Evolutionary conservation across 2,797 vertebrate species (phyloP), one percentile per base, ranked within the genome.

Genomic region (Lateolabrax maculatus): DNA sequence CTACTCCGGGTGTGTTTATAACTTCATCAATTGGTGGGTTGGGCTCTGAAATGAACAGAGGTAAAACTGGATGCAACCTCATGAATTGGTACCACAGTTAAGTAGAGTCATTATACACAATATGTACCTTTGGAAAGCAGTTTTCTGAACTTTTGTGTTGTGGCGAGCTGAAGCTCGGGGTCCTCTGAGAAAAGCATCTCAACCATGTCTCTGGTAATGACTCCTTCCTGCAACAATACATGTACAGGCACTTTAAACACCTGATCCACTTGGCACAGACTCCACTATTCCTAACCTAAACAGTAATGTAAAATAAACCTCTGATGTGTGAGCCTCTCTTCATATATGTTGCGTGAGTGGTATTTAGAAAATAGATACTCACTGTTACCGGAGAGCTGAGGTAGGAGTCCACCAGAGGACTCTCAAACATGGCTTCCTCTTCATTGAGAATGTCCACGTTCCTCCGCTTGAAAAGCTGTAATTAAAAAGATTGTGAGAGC

Each of bases 1-100:
- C 98, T n/a, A 99, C 97, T 82, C 98, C 97, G 49, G 96, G 90
- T 21, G 97, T 98, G 93, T 96, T 97, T 89, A 99, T 99, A 80
- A 99, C 98, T 94, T 99, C 98, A 81, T 99, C 98, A 88, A 99
- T 99, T 9, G 98, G 98, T 84, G 98, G 98, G 91, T 99, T 99
- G 6, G 98, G 98, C 90, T 99, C 98, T 99, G 90, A 76, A 92
- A 94, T 39, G 3, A 75, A 76, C 6, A 76, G 6, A 53, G 1
- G n/a, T 1, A 8, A 77, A 60, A 68, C 1, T 5, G 19, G 13
- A 77, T 9, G 16, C 37, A 4, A 13, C 11, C 2, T 27, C 29
- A 18, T 18, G 1, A 58, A n/a, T 9, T 9, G 29, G 1, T 11
- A 31, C 12, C 6, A 36, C 15, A n/a, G 3, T 21, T 48, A 44